These are phyloP conservation scores for Chymomyza costata DNA, from an alignment of 1,140 invertebrate genomes.

Conservation along the genomic window DNA sequence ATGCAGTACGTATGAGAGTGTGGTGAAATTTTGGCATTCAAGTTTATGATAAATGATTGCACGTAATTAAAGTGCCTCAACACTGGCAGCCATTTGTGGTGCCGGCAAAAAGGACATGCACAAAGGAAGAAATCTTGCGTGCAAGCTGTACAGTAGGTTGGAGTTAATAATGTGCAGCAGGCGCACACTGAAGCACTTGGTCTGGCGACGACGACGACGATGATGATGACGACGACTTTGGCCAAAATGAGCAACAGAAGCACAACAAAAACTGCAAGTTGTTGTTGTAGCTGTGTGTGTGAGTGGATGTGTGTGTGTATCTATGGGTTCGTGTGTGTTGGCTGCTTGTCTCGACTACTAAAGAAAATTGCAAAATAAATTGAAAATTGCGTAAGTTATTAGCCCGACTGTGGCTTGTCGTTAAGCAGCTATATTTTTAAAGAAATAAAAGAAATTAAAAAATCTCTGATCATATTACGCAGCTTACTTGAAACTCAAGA, in stretches of 20 bases:
- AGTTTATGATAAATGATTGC: constrained; percentile 51
- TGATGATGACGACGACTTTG: too few relatives aligned
- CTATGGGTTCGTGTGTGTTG: neutral
- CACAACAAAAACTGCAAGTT: neutral
- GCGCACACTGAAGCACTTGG: too few relatives aligned
- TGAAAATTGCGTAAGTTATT: constrained; percentile 32
- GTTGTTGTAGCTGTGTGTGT: neutral
- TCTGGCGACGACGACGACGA: too few relatives aligned
- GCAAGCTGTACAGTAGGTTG: constrained; percentile 3
- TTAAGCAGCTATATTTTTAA: too few relatives aligned
- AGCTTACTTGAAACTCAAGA: too few relatives aligned
- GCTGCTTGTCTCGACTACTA: neutral
- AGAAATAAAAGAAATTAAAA: too few relatives aligned
- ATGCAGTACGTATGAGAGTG: neutral
- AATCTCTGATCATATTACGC: too few relatives aligned
- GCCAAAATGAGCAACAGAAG: constrained; percentile 25
- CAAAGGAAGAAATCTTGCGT: neutral
- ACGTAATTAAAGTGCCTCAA: constrained; percentile 36
- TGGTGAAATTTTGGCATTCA: constrained; percentile 33
- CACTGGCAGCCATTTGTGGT: neutral
- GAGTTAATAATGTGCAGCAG: constrained; percentile 53
- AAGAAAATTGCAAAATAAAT: constrained; percentile 21
- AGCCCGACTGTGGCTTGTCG: too few relatives aligned
- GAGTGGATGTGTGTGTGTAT: neutral
- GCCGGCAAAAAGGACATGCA: too few relatives aligned